Evolutionary conservation across 2,113 vertebrate species (phyloP), one percentile per base, ranked within the genome.

Genomic region (Pardalotus punctatus): DNA sequence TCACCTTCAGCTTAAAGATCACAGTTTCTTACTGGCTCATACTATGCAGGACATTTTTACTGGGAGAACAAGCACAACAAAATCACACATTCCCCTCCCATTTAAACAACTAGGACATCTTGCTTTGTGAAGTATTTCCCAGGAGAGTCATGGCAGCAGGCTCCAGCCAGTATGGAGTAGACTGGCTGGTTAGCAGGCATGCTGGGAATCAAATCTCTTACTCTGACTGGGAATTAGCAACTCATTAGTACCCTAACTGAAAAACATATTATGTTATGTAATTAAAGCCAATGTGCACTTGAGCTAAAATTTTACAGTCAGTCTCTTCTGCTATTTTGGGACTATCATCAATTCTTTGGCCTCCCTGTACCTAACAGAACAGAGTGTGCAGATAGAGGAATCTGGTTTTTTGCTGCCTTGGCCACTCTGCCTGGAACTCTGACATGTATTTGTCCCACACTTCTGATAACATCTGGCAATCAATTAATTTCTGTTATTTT

Each of bases 81-180:
- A 78, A 83, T 67, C 69, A 79, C 53, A 56, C 7, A 22, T 73
- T 65, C n/a, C 20, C 22, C 15, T 77, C 38, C 40, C 36, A 72
- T 83, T 91, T 83, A 70, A 89, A 90, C 79, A 66, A 51, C 60
- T n/a, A 86, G 87, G 70, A 81, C 50, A 56, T 80, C 56, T 77
- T 70, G 58, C 35, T 91, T 45, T 62, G 38, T 47, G 71, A 86
- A 85, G 15, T 54, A 57, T 64, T 93, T 86, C 79, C 67, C 58
- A 48, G 28, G 42, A 42, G n/a, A 81, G 54, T 18, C 6, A 1
- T 19, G 69, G 31, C 9, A 18, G 47, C 62, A 80, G 43, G 33
- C 18, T 93, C 13, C 64, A 86, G 50, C 16, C 81, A 70, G 51
- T 22, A 48, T 6, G 6, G 35, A 83, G 64, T 53, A 93, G 54